These are phyloP conservation scores for Alca torda DNA, from an alignment of 2,797 vertebrate species.

Conservation along the genomic window DNA sequence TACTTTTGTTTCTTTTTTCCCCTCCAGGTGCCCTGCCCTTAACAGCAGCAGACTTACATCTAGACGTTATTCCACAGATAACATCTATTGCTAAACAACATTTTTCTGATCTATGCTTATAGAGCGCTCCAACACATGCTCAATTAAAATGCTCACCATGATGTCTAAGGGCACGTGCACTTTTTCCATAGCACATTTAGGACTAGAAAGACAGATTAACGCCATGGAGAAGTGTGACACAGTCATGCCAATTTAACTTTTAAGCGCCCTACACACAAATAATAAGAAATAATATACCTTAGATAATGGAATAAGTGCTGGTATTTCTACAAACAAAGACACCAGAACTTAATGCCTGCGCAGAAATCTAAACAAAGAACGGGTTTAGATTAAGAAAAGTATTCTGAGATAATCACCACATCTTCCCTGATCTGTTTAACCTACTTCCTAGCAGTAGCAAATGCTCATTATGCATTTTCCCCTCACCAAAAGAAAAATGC, in stretches of 20 bases:
- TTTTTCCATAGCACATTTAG: background rate
- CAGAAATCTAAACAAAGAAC: background rate
- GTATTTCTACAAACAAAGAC: background rate
- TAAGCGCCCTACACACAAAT: background rate
- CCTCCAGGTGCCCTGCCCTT: constrained; percentile 10
- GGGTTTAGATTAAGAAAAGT: background rate
- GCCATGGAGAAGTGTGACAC: background rate
- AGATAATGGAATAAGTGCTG: background rate
- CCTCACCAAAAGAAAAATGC: background rate
- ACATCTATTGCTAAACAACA: background rate
- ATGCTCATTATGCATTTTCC: background rate
- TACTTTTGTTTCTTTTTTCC: background rate
- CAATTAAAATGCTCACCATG: background rate
- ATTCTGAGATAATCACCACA: background rate
- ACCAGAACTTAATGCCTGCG: background rate
- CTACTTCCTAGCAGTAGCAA: background rate
- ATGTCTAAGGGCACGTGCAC: background rate
- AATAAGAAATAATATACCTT: background rate
- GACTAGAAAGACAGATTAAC: background rate
- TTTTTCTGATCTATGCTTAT: background rate
- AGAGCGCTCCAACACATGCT: background rate
- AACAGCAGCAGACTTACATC: background rate
- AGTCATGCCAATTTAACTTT: background rate
- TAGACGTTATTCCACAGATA: background rate
- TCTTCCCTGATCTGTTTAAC: background rate